A percentile compares a stretch with the other conserved stretches of the same genome.
Evolutionary conservation across 2,113 vertebrate genomes (phyloP).

Genomic region (Catharus minimus): DNA sequence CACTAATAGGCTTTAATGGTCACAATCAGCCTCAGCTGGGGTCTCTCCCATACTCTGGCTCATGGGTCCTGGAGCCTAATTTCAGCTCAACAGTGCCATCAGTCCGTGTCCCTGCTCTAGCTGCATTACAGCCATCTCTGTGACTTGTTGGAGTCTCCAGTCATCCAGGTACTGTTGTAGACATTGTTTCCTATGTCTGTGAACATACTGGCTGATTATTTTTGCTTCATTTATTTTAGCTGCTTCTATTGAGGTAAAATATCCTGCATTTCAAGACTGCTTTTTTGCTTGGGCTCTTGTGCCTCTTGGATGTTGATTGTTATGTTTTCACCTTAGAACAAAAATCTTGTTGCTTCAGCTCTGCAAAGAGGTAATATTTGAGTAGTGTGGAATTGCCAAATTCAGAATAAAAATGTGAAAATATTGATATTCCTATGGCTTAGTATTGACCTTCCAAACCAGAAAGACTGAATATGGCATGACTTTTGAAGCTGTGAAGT

Average conservation of each 20-base stretch:
- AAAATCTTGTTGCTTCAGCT: neutral
- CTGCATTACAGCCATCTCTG: fast-evolving
- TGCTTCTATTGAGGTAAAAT: neutral
- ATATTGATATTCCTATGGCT: neutral
- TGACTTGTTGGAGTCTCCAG: neutral
- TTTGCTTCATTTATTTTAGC: neutral
- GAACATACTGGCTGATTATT: fast-evolving
- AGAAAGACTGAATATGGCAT: neutral
- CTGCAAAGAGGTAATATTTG: neutral
- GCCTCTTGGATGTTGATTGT: neutral
- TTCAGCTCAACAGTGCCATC: neutral
- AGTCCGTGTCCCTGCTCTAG: neutral
- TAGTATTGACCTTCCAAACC: neutral
- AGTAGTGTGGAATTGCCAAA: neutral
- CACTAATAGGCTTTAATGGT: neutral
- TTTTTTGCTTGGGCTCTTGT: neutral
- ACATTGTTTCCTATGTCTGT: neutral
- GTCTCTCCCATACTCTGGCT: neutral
- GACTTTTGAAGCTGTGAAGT: neutral
- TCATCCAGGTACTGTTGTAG: neutral
- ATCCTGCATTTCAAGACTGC: neutral
- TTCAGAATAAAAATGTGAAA: neutral
- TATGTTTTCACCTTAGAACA: neutral
- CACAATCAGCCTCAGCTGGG: neutral
- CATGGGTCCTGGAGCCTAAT: neutral